These are phyloP conservation scores for Notiomystis cincta DNA, from an alignment of 2,113 vertebrate genomes.

Conservation along the genomic window DNA sequence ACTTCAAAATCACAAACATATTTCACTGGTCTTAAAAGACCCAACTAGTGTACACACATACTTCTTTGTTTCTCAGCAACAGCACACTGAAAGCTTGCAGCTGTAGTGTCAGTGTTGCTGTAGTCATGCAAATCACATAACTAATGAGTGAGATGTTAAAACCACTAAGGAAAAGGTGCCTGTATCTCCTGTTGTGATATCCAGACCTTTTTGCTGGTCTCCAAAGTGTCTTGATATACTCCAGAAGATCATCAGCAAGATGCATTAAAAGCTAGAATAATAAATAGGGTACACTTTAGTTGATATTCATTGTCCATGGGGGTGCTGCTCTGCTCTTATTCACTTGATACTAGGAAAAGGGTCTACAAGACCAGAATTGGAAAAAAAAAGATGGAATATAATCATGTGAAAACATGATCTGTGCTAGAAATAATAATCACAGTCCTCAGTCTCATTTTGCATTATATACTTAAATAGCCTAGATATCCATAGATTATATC, in stretches of 20 bases:
- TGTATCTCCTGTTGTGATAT: fast-evolving
- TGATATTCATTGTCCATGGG: background rate
- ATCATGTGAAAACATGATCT: background rate
- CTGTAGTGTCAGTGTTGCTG: background rate
- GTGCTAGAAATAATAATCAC: background rate
- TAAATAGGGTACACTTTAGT: background rate
- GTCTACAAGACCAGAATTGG: background rate
- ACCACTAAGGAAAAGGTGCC: background rate
- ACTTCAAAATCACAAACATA: background rate
- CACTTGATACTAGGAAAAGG: background rate
- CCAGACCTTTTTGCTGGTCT: background rate
- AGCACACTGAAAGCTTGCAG: background rate
- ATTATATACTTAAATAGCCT: background rate
- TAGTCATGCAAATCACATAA: background rate
- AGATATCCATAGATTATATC: background rate
- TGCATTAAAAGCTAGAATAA: background rate
- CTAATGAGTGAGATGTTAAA: background rate
- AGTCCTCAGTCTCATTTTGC: background rate
- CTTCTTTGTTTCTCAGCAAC: background rate
- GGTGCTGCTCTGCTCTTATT: background rate
- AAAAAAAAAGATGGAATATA: background rate
- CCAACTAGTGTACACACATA: fast-evolving
- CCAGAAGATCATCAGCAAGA: background rate
- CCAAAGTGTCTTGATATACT: background rate
- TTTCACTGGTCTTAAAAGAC: background rate